Evolutionary conservation across 2,888 invertebrate species (phyloP).

Genomic region (Vesta saturnalis): DNA sequence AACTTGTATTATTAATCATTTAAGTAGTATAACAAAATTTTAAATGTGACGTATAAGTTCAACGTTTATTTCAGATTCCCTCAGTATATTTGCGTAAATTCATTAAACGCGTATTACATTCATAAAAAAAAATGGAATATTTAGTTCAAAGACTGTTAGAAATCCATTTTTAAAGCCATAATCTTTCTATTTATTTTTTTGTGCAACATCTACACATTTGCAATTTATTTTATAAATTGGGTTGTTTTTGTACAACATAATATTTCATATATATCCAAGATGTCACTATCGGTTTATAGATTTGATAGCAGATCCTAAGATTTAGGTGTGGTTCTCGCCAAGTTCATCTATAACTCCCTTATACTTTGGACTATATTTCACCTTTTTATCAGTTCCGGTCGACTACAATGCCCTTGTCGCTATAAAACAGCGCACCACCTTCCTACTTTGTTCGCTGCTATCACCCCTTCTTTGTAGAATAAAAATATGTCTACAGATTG

Average conservation of each 20-base stretch:
- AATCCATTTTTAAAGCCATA: too few relatives aligned
- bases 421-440: constrained; percentile 36
- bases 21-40: too few relatives aligned
- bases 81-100: too few relatives aligned
- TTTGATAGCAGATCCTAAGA: constrained; percentile 24
- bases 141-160: too few relatives aligned
- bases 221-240: not conserved
- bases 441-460: constrained; percentile 25
- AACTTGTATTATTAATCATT: too few relatives aligned
- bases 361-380: constrained; percentile 41
- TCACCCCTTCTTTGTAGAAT: constrained; percentile 18
- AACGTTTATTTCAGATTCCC: too few relatives aligned
- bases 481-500: constrained; percentile 27
- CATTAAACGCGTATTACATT: too few relatives aligned
- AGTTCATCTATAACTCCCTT: constrained; percentile 29
- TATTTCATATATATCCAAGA: constrained; percentile 12
- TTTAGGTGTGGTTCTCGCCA: constrained; percentile 22
- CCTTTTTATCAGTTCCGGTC: constrained; percentile 47
- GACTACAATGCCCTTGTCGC: constrained; percentile 42
- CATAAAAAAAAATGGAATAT: too few relatives aligned
- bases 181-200: not conserved
- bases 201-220: too few relatives aligned
- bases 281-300: constrained; percentile 19
- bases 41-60: too few relatives aligned
- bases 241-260: not conserved